Conservation (phyloP, 2,888 invertebrate genomes). For the Aphodius sticticus region DNA sequence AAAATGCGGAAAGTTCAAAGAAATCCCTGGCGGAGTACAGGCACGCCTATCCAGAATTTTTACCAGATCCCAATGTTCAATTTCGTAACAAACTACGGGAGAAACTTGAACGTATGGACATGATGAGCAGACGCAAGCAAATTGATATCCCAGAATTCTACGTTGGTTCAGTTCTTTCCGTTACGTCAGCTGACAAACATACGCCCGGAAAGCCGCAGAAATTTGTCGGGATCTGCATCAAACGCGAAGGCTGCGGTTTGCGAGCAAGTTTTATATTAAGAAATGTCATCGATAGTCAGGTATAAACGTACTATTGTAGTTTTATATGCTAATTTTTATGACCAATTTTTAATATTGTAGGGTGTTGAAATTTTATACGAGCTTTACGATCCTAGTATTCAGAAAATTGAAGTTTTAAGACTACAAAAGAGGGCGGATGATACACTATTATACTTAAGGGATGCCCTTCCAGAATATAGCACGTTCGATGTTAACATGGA, state of each 20-base stretch:
- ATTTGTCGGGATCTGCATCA: constrained; percentile 96
- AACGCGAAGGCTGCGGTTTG: constrained; percentile 82
- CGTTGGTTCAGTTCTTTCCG: constrained; percentile 91
- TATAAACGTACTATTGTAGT: constrained; percentile 36
- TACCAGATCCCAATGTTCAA: constrained; percentile 83
- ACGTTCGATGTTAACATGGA: constrained; percentile 95
- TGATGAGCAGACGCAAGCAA: constrained; percentile 82
- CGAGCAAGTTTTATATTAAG: constrained; percentile 86
- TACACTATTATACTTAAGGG: constrained; percentile 85
- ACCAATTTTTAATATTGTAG: constrained; percentile 42
- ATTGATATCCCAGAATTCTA: constrained; percentile 98
- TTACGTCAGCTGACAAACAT: constrained; percentile 86
- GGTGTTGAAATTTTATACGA: constrained; percentile 79
- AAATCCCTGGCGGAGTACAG: constrained; percentile 64
- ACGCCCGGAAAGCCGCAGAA: constrained; percentile 83
- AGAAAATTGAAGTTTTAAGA: constrained; percentile 87
- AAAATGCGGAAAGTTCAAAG: constrained; percentile 23
- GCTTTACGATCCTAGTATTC: constrained; percentile 92
- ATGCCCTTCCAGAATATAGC: constrained; percentile 90
- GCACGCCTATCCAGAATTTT: constrained; percentile 88
- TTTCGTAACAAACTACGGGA: constrained; percentile 85
- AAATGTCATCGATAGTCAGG: constrained; percentile 90
- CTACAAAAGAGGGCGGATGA: constrained; percentile 94
- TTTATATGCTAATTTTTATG: not conserved
- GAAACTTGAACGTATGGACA: constrained; percentile 89